Evolutionary conservation across 2,113 vertebrate genomes (phyloP).

Genomic region (Lipotes vexillifer): DNA sequence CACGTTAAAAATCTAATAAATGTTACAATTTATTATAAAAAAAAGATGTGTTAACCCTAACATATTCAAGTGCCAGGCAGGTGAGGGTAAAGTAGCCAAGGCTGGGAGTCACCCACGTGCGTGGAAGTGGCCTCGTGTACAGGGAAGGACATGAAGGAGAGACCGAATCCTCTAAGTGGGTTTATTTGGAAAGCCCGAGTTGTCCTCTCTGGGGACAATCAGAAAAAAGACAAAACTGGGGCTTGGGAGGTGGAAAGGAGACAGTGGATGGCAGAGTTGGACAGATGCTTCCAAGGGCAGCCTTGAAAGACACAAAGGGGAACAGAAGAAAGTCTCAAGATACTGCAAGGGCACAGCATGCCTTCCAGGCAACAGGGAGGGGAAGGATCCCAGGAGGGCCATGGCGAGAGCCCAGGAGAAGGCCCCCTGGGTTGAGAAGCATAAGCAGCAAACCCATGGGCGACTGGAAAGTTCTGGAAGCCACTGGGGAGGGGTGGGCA

Average conservation of each 20-base stretch:
- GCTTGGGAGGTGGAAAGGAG: not conserved
- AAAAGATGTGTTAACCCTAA: not conserved
- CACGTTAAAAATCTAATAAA: not conserved
- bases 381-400: not conserved
- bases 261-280: not conserved
- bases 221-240: not conserved
- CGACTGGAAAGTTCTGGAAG: not conserved
- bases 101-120: fast-evolving
- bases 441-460: too few species aligned
- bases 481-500: not conserved
- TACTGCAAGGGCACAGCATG: not conserved
- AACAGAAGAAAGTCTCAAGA: not conserved
- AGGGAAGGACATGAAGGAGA: not conserved
- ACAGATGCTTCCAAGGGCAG: not conserved
- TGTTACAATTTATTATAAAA: not conserved
- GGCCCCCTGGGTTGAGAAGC: not conserved
- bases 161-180: too few species aligned
- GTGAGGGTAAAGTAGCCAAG: not conserved
- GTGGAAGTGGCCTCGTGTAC: fast-evolving
- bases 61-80: not conserved
- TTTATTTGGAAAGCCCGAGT: not conserved
- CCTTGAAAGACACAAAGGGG: not conserved
- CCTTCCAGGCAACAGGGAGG: not conserved
- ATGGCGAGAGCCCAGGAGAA: not conserved
- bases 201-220: not conserved